A percentile compares a stretch with the other conserved stretches of the same genome.
These are phyloP conservation scores for Chlorops oryzae DNA, from an alignment of 1,140 invertebrate genomes.

Conservation along the genomic window DNA sequence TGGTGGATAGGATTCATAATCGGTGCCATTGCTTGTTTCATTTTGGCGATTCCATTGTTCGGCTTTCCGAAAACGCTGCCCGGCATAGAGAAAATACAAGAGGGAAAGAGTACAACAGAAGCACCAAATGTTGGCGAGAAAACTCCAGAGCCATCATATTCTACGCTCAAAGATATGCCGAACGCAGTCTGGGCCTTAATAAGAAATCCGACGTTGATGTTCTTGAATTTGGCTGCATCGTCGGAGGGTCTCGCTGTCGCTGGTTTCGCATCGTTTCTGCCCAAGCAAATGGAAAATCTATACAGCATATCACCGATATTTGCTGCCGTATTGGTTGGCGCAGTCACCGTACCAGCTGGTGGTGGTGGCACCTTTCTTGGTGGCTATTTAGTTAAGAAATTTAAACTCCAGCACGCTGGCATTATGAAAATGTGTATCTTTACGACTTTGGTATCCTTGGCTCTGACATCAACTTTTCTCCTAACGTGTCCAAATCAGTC, in stretches of 20 bases:
- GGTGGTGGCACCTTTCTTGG: slow-evolving; percentile 74
- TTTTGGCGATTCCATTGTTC: slow-evolving; percentile 64
- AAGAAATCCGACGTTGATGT: slow-evolving; percentile 72
- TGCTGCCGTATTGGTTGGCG: slow-evolving; percentile 68
- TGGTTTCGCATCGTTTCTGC: slow-evolving; percentile 75
- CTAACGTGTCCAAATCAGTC: slow-evolving; percentile 66
- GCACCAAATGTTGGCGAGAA: slow-evolving; percentile 55
- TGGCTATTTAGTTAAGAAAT: slow-evolving; percentile 70
- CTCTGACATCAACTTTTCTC: slow-evolving; percentile 61
- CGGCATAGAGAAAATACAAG: slow-evolving; percentile 60
- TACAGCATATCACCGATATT: slow-evolving; percentile 67
- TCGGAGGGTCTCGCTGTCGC: slow-evolving; percentile 71
- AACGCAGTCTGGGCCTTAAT: slow-evolving; percentile 60
- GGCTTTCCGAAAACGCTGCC: slow-evolving; percentile 66
- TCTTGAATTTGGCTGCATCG: slow-evolving; percentile 71
- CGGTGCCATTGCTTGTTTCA: slow-evolving; percentile 58
- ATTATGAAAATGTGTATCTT: slow-evolving; percentile 69
- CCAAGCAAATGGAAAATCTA: slow-evolving; percentile 79
- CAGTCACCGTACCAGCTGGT: slow-evolving; percentile 66
- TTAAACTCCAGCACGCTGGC: slow-evolving; percentile 64
- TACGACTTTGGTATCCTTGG: slow-evolving; percentile 54
- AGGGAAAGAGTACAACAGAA: slow-evolving; percentile 62
- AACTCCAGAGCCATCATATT: slow-evolving; percentile 46
- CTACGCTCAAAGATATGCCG: slow-evolving; percentile 60
- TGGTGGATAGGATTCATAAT: slow-evolving; percentile 82